phyloP scores from a whole-genome alignment of 1,140 invertebrate genomes.

The Ostrea denselamellosa region DNA sequence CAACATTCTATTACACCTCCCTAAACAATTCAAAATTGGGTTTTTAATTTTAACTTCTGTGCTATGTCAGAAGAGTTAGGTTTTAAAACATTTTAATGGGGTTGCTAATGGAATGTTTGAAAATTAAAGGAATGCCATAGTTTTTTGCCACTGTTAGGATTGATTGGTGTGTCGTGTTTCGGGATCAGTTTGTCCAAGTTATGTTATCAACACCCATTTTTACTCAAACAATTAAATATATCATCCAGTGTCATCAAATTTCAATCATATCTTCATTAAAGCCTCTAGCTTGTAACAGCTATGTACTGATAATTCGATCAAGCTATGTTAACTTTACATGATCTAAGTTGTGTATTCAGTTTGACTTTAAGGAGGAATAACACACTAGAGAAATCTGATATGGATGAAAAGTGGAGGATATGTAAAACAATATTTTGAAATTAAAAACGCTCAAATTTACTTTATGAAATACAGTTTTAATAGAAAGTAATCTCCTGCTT shows the following conservation, averaged over 20 bases:
- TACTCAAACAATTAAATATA: background rate
- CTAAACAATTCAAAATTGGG: background rate
- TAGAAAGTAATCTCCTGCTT: no score
- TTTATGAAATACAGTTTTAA: no score
- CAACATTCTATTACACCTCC: background rate
- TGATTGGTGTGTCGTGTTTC: slow-evolving; percentile 9
- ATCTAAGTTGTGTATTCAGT: slow-evolving; percentile 21
- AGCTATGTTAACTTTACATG: slow-evolving; percentile 29
- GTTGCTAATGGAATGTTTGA: background rate
- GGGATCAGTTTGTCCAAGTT: slow-evolving; percentile 14
- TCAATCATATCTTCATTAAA: slow-evolving; percentile 37
- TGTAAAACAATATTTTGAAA: no score
- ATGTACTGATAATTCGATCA: background rate
- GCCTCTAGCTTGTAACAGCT: background rate
- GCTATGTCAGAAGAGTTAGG: background rate
- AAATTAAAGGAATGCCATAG: background rate
- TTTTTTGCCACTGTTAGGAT: slow-evolving; percentile 12
- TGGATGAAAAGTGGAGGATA: no score
- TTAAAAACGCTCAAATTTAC: no score
- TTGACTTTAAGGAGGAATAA: background rate
- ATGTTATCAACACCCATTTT: slow-evolving; percentile 27
- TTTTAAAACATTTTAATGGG: slow-evolving; percentile 20
- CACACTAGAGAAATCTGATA: no score
- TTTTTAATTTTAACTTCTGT: background rate
- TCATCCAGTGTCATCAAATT: background rate